Evolutionary conservation across 2,797 vertebrate genomes (phyloP), one percentile per base, ranked within the genome.

Genomic region (Rhinogobio ventralis): DNA sequence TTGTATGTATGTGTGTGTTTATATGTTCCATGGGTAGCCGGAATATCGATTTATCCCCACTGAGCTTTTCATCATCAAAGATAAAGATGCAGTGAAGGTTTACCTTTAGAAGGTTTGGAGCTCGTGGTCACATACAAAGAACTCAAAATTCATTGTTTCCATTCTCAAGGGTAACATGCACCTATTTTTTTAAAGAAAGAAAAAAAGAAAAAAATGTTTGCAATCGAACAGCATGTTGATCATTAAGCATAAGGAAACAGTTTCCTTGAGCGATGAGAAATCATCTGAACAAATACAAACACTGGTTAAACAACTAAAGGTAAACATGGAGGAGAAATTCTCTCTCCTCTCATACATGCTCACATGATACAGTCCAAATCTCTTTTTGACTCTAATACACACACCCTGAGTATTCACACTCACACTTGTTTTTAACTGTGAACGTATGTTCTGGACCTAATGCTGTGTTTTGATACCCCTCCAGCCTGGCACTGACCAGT

Each of bases 1-100:
- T 49, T 73, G 25, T 49, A 51, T 14, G 2, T 79, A 49, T 73
- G 82, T 83, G 79, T 87, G 85, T 67, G 64, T 82, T 73, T 78
- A 73, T 71, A 62, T 64, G 80, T 85, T 66, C 53, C 33, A 62
- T 51, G 75, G 77, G 51, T 42, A 42, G 83, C n/a, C 73, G 60
- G 39, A 8, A 23, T 77, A 83, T 83, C 85, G 88, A 90, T 90
- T 90, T 87, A 89, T 64, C 53, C 83, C 39, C 46, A 17, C 73
- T 4, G 68, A 82, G 79, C 79, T 76, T 90, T 91, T 89, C 86
- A 91, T 91, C 89, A 90, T 90, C 88, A 91, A 89, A 91, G 88
- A 88, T 85, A 87, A 85, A 84, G 78, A 85, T 85, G 66, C 84
- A 83, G 62, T 57, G 69, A 73, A 79, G 79, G 83, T 51, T 64